phyloP scores from a whole-genome alignment of 2,888 invertebrate species.

The Ephialtes manifestator region DNA sequence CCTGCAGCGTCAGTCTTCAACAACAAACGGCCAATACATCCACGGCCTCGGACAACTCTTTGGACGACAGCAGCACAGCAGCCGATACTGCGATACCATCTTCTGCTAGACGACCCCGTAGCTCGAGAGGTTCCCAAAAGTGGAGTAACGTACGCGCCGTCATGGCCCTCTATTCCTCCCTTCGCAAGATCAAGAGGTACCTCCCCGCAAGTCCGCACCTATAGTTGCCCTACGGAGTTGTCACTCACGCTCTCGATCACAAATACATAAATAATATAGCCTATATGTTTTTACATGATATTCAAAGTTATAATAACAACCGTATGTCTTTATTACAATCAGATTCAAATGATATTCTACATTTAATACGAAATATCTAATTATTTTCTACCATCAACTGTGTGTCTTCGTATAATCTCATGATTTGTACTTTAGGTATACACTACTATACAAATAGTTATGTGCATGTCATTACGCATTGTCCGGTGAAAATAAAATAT shows the following conservation, averaged over 20 bases:
- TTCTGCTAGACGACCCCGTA: slow-evolving; percentile 79
- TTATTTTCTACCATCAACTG: slow-evolving; percentile 21
- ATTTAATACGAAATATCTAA: not conserved
- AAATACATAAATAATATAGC: slow-evolving; percentile 24
- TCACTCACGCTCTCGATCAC: slow-evolving; percentile 43
- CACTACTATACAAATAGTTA: slow-evolving; percentile 47
- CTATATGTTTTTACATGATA: too few species aligned
- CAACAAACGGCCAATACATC: slow-evolving; percentile 73
- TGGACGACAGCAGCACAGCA: slow-evolving; percentile 85
- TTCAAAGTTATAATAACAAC: too few species aligned
- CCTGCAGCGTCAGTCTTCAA: slow-evolving; percentile 79
- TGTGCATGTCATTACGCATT: slow-evolving; percentile 63
- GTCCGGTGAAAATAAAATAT: slow-evolving; percentile 34
- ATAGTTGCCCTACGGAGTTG: slow-evolving; percentile 57
- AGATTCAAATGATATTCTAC: too few species aligned
- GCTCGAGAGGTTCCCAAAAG: slow-evolving; percentile 88
- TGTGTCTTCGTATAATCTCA: slow-evolving; percentile 37
- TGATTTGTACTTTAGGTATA: slow-evolving; percentile 23
- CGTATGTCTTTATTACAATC: not conserved
- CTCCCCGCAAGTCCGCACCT: slow-evolving; percentile 69
- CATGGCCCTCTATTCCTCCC: slow-evolving; percentile 95
- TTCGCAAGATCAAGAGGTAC: slow-evolving; percentile 96
- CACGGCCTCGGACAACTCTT: slow-evolving; percentile 79
- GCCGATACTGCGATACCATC: slow-evolving; percentile 77
- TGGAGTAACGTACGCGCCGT: slow-evolving; percentile 96